Evolutionary conservation across 2,888 invertebrate genomes (phyloP), one percentile per base, ranked within the genome.

Genomic region (Phlogophora meticulosa): DNA sequence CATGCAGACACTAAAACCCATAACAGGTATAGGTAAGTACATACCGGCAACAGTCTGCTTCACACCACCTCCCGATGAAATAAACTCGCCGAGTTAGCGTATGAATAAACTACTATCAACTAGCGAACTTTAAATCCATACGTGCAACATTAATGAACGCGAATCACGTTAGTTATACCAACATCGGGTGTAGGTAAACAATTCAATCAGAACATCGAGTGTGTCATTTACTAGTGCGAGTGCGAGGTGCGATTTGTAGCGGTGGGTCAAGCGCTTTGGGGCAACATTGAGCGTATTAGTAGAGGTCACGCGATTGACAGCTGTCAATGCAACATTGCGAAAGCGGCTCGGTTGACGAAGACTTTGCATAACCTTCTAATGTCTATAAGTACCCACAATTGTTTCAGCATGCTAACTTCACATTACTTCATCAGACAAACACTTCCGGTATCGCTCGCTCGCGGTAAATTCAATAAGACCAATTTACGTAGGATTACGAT

Each of bases 161-260:
- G 85, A 83, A 85, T 84, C 84, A 78, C 83, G 84, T 84, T 87
- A 84, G 83, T 83, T 82, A 83, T 74, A 80, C 82, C 76, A 82
- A 76, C 80, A 70, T 78, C 72, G 76, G 70, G 76, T 75, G 81
- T 74, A 83, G 73, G 84, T 83, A 86, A 86, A 87, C 88, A 85
- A 86, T 89, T 89, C 84, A 88, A 88, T 88, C 87, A 85, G 81
- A 80, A 76, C 84, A 82, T 85, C 77, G 85, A 84, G 81, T 85
- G 80, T 82, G 85, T 85, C 88, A 83, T 87, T 86, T 82, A 81
- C 82, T 77, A 63, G 53, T 59, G 49, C 20, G 51, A 11, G 36
- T 20, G n/a, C 20, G 24, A 49, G 67, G 78, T 61, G 45, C 56
- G 36, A 28, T 68, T 22, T 17, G 32, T 49, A 74, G 80, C 78